Percentiles rank a stretch among this genome's conserved stretches.
phyloP scores from a whole-genome alignment of 2,113 vertebrate species.

The Scortum barcoo region DNA sequence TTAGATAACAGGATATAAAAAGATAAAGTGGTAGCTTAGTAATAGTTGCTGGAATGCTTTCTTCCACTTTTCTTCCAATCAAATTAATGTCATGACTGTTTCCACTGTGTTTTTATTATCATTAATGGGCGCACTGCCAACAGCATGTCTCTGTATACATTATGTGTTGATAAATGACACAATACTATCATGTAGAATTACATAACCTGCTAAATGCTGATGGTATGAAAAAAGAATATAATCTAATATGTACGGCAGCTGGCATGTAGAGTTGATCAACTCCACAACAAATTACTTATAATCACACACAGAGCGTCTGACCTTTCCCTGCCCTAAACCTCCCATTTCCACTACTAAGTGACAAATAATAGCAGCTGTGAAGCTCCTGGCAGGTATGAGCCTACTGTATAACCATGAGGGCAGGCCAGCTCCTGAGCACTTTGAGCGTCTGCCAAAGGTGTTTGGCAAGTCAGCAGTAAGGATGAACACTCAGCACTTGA shows the following conservation, averaged over 20 bases:
- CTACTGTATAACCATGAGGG: slow-evolving; percentile 25
- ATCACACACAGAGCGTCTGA: slow-evolving; percentile 18
- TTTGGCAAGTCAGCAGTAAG: slow-evolving; percentile 70
- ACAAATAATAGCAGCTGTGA: slow-evolving; percentile 54
- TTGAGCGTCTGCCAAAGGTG: slow-evolving; percentile 65
- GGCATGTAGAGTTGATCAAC: not conserved
- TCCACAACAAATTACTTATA: slow-evolving; percentile 1
- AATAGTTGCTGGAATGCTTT: no score
- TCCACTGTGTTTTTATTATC: slow-evolving; percentile 4
- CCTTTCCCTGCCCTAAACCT: slow-evolving; percentile 46
- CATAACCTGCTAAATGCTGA: not conserved
- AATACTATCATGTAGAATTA: not conserved
- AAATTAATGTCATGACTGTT: no score
- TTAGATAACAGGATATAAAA: no score
- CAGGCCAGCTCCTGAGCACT: slow-evolving; percentile 44
- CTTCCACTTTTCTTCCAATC: no score
- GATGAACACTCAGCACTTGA: slow-evolving; percentile 72
- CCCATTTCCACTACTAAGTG: slow-evolving; percentile 44
- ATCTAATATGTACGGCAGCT: not conserved
- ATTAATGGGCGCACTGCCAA: not conserved
- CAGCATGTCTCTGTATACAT: not conserved
- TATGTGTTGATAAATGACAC: slow-evolving; percentile 1
- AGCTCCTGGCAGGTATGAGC: slow-evolving; percentile 45
- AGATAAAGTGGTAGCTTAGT: no score
- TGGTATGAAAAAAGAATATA: not conserved